Evolutionary conservation across 2,797 vertebrate species (phyloP).

Genomic region (Sebastes taczanowskii): DNA sequence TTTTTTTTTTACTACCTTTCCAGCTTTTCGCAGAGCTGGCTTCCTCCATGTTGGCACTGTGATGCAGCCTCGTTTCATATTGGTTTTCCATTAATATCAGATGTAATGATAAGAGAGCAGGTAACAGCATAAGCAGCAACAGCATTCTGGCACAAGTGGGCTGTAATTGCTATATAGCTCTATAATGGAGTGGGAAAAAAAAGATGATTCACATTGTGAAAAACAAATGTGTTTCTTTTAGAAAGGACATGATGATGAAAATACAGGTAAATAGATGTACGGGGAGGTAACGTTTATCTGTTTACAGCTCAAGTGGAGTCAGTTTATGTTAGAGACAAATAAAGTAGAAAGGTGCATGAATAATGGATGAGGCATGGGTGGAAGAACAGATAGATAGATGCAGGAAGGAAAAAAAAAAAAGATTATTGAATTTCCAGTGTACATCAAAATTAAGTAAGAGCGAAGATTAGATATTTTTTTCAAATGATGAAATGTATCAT

Average conservation of each 20-base stretch:
- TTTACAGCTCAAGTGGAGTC: constrained; percentile 61
- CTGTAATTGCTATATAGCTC: constrained; percentile 43
- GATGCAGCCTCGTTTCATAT: constrained; percentile 38
- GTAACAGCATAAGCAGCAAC: constrained; percentile 35
- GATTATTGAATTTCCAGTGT: constrained; percentile 49
- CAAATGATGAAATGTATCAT: constrained; percentile 19
- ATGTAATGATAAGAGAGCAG: constrained; percentile 44
- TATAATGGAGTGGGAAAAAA: constrained; percentile 23
- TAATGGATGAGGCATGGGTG: constrained; percentile 58
- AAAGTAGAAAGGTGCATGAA: constrained; percentile 57
- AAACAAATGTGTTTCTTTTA: constrained; percentile 42
- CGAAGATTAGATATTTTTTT: constrained; percentile 17
- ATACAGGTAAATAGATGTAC: constrained; percentile 55
- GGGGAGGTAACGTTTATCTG: constrained; percentile 48
- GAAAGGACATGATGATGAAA: constrained; percentile 31
- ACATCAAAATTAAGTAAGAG: constrained; percentile 50
- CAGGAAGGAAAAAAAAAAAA: constrained; percentile 32
- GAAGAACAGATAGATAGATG: constrained; percentile 51
- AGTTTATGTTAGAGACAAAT: constrained; percentile 55
- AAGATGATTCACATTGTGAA: constrained; percentile 2
- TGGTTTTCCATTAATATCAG: constrained; percentile 50
- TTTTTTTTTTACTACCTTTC: background rate
- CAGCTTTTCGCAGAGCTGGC: background rate
- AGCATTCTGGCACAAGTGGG: constrained; percentile 37
- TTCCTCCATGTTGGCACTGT: background rate